Evolutionary conservation across 2,113 vertebrate genomes (phyloP), one percentile per base, ranked within the genome.

Genomic region (Macheiramphus alcinus): DNA sequence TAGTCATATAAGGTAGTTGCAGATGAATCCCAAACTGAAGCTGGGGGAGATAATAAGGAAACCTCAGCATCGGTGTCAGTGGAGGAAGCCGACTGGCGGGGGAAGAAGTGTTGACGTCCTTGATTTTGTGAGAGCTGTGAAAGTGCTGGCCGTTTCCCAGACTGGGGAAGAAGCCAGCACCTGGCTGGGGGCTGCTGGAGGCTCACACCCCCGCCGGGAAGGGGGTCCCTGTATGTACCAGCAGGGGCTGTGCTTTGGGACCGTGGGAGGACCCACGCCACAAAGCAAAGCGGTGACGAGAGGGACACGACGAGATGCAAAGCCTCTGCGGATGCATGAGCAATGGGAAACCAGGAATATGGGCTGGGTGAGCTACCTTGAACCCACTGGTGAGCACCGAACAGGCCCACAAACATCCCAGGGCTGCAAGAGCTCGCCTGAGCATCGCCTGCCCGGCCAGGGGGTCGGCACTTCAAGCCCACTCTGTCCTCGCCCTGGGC

Each of bases 181-280:
- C 0, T 5, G 50, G 48, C 18, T 63, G 48, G 66, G 66, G 32
- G 56, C 55, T 70, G 42, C 62, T 31, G 56, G 26, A 62, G 42
- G 50, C 53, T 36, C 43, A 38, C 47, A 45, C 31, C 48, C 38
- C 22, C 5, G 0, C 29, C 2, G 5, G 70, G 63, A 67, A 11
- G 25, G 32, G 34, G 20, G 3, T 32, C 66, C 34, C 3, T 13
- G 2, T 8, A 1, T 4, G 31, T 13, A 1, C 32, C 52, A 58
- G 52, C 72, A 45, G 4, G 11, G 36, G 42, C 48, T 14, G 50
- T 22, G n/a, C 78, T 81, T 45, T 16, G 61, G 68, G 59, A 26
- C 50, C 1, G 1, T 2, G 4, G 50, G 25, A 65, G 31, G 27
- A 43, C 52, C 52, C 31, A 21, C 5, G 2, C 25, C 5, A 1